phyloP scores from a whole-genome alignment of 2,113 vertebrate genomes.

The Indri indri region DNA sequence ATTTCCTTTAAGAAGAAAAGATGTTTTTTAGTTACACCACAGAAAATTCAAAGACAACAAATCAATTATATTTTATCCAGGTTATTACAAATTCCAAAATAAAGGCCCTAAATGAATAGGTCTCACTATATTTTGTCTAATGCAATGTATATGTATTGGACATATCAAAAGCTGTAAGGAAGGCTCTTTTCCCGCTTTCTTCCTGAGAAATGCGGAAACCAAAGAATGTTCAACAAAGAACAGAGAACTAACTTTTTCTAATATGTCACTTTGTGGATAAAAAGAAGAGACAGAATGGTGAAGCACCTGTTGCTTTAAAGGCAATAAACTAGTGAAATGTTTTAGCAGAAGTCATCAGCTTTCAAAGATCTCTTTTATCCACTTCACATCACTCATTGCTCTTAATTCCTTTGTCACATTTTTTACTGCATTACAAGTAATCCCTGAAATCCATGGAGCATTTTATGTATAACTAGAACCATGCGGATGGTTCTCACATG shows the following conservation, averaged over 20 bases:
- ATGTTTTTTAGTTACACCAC: conserved; percentile 8
- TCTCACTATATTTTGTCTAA: conserved; percentile 45
- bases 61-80: conserved; percentile 23
- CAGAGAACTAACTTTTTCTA: conserved; percentile 59
- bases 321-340: conserved; percentile 74
- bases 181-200: conserved; percentile 25
- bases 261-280: conserved; percentile 73
- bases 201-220: conserved; percentile 51
- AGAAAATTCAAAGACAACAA: conserved; percentile 50
- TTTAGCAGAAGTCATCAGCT: conserved; percentile 79
- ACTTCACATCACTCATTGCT: conserved; percentile 73
- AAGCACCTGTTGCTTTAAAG: conserved; percentile 77
- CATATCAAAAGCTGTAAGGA: conserved; percentile 39
- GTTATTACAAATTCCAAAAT: conserved; percentile 50
- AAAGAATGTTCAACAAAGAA: conserved; percentile 74
- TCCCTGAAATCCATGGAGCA: conserved; percentile 73
- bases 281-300: conserved; percentile 74
- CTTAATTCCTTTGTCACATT: conserved; percentile 80
- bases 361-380: conserved; percentile 79
- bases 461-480: conserved; percentile 75
- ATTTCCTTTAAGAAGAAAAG: neutral
- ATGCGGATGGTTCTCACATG: conserved; percentile 55
- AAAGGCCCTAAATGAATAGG: conserved; percentile 25
- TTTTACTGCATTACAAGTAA: conserved; percentile 77
- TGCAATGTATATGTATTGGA: neutral